Evolutionary conservation across 2,888 invertebrate genomes (phyloP).

Genomic region (Ormia ochracea): DNA sequence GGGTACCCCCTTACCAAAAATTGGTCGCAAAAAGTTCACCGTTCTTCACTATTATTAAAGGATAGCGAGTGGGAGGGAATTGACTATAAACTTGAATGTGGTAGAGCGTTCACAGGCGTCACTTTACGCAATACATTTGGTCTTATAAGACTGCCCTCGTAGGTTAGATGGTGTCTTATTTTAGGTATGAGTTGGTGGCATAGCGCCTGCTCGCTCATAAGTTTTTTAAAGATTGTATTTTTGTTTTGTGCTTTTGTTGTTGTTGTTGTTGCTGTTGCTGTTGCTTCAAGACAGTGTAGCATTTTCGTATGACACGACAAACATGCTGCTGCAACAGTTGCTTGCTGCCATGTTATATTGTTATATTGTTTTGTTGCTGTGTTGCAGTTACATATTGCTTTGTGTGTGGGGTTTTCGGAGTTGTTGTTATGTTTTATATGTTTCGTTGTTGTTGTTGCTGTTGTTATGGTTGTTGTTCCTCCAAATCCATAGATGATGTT

Average conservation of each 20-base stretch:
- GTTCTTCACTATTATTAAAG: too few relatives aligned
- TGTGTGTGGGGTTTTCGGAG: conserved; percentile 58
- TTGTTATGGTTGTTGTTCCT: conserved; percentile 51
- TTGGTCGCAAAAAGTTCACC: too few relatives aligned
- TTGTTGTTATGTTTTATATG: conserved; percentile 60
- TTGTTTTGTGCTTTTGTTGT: background rate
- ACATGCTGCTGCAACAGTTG: conserved; percentile 64
- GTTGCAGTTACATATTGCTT: conserved; percentile 57
- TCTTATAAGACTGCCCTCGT: conserved; percentile 10
- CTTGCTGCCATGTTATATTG: conserved; percentile 59
- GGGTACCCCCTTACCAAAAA: too few relatives aligned
- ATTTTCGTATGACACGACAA: conserved; percentile 67
- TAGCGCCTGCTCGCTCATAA: conserved; percentile 59
- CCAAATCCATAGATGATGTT: conserved; percentile 58
- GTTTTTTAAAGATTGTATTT: too few relatives aligned
- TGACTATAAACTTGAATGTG: too few relatives aligned
- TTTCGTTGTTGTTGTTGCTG: too few relatives aligned
- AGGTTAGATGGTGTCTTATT: conserved; percentile 16
- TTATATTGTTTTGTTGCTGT: conserved; percentile 50
- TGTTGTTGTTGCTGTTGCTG: background rate
- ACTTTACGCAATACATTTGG: too few relatives aligned
- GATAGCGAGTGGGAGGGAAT: too few relatives aligned
- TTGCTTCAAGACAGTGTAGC: conserved; percentile 45
- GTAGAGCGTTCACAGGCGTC: too few relatives aligned
- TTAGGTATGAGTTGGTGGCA: conserved; percentile 45